Evolutionary conservation across 30 jellyfish, hydroid and myxozoan genomes (phyloP), one percentile per base, ranked within the genome.

Genomic region (Catostylus mosaicus): DNA sequence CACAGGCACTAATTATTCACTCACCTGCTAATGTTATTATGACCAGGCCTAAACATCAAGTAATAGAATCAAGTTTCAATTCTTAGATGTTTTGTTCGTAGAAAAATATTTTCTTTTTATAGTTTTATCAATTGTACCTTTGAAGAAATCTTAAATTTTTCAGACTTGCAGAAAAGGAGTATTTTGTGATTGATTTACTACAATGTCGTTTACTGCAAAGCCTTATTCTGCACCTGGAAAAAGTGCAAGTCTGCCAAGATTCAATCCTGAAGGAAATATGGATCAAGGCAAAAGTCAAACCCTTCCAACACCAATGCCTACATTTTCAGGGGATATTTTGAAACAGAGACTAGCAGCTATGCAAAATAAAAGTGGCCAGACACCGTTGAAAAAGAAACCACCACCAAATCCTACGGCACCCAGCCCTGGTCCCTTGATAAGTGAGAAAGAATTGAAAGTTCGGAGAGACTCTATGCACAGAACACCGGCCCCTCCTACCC

Each of bases 401-500:
- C 40, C 62, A 26, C n/a, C 11, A 8, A 52, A 54, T n/a, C 36
- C 51, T 24, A 47, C 72, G 22, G 59, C 38, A 11, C 35, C 85
- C 5, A 31, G 32, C 27, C 36, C 85, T 30, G 59, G 34, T 36
- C 90, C 90, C 1, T 19, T 80, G 18, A 48, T 80, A 26, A 65
- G 50, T 24, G 71, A 32, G n/a, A 66, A 59, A 16, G 84, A 80
- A 46, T 5, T 80, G 22, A 50, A 0, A 56, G 31, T 19, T 6
- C 34, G 84, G 19, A 65, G 90, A 30, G 75, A 67, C 24, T 63
- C 83, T 34, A 80, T 80, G 90, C 73, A 67, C 64, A 80, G 72
- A 31, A 57, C 90, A 30, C 90, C 90, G 20, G 83, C 90, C n/a
- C 90, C 90, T 0, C 84, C 84, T 11, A 66, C 77, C 20, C 83